Base-by-base conservation (phyloP, 2,113 vertebrate species). In the Entelurus aequoreus region DNA sequence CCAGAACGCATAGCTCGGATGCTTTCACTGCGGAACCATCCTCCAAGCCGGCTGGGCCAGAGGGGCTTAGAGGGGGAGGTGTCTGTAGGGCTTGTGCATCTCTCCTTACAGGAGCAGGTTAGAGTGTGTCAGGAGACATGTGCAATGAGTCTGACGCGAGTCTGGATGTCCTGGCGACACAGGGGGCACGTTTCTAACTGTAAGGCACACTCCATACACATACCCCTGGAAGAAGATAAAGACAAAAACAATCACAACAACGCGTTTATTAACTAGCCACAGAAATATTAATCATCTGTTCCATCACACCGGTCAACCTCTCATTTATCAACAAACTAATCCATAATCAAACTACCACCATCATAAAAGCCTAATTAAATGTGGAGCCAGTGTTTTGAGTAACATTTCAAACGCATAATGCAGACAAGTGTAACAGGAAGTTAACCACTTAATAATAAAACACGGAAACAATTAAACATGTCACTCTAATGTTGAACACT, bases 191-290 rank as follows among this genome's bases (percentile, higher is more conserved):
- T 98, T 90, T 99, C 96, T 86, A 98, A 91, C 76, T 98, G 97
- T 95, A 98, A 96, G 93, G 96, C 97, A 97, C 97, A 99, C 87
- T 96, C 94, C 97, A 99, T 99, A 88, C 97, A 99, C 87, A 99
- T 93, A 85, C 96, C 96, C 73, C 97, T 99, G 83, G 1, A 66
- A 38, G 21, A 37, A 66, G 57, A 78, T 5, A 50, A 1, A 67
- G 5, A 4, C 15, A 46, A 38, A 8, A 38, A 59, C 19, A 6
- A 63, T 0, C 28, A 28, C 28, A 2, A 10, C 1, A 61, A 13
- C 0, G 51, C 38, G 1, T 38, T 37, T 13, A 16, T 4, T 14
- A 54, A 54, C 28, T 14, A 35, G 11, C 38, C 38, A 40, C 38
- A 5, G 28, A 15, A 28, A 28, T 28, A 28, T 28, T 28, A 28